Base-by-base conservation (phyloP, 2,888 invertebrate species). In the Yponomeuta evonymella region DNA sequence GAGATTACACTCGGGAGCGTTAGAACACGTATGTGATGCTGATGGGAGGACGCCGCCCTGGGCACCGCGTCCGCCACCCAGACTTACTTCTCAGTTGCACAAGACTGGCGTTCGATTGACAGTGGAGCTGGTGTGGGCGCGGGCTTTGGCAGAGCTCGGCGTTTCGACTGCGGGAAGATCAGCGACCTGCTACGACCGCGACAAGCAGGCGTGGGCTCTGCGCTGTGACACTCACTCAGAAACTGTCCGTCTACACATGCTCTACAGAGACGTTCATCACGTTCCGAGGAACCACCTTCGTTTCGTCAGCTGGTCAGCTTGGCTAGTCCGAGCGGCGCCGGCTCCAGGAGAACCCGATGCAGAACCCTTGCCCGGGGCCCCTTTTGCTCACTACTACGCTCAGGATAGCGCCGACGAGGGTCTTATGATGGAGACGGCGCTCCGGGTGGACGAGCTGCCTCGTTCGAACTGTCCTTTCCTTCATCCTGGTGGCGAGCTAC, bases 321-420 rank as follows among this genome's bases (percentile, higher is more conserved):
- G 95, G 87, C 84, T 95, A 67, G 90, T 95, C 74, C 87, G 90
- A 43, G 85, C 86, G 2, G 77, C 85, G 1, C 83, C 85, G 5
- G 93, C 93, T 64, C 93, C 94, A 70, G 94, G 94, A 15, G 93
- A 94, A 73, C 86, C 94, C n/a, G 94, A 94, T 74, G 94, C 95
- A 0, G 93, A 95, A 48, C 93, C 94, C 71, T 92, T 96, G 33
- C 94, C 95, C 0, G 95, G 96, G 15, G 95, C 95, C 0, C 96
- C 96, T 4, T 96, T 95, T 84, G 94, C 95, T 77, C 95, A 95
- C 78, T 97, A 96, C 83, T 97, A 96, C 83, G 95, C 96, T 23
- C 96, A 96, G 82, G 96, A 96, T 74, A 95, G 94, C 71, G 93
- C 94, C 0, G 96, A 96, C 82, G 96, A 96, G 79, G 96, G 96